Evolutionary conservation across 1,140 invertebrate species (phyloP).

Genomic region (Zophobas morio): DNA sequence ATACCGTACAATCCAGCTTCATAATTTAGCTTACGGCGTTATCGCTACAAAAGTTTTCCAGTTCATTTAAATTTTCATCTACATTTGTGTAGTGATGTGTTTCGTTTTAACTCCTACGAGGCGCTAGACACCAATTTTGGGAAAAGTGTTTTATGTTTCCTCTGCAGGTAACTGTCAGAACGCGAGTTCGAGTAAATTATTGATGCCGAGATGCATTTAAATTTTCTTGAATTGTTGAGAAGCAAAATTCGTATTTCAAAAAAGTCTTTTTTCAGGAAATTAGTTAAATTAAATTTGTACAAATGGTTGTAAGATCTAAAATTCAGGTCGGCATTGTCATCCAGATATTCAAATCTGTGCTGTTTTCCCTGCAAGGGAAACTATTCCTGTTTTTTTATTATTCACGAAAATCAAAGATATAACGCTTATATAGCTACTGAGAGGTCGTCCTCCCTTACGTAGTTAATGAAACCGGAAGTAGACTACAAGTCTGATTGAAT

Average conservation of each 20-base stretch:
- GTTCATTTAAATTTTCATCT: slow-evolving; percentile 4
- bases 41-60: slow-evolving; percentile 2
- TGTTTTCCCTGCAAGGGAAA: no score
- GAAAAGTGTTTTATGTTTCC: background rate
- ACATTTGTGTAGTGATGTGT: background rate
- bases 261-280: no score
- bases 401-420: no score
- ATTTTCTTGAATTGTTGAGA: background rate
- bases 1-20: slow-evolving; percentile 18
- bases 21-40: slow-evolving; percentile 21
- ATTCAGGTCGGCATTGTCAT: no score
- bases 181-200: background rate
- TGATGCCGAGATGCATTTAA: slow-evolving; percentile 1
- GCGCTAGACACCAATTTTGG: background rate
- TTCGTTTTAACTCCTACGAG: background rate
- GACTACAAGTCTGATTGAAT: slow-evolving; percentile 46
- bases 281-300: no score
- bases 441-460: slow-evolving; percentile 25
- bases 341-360: no score
- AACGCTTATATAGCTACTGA: background rate
- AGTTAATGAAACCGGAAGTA: slow-evolving; percentile 40
- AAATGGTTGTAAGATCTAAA: no score
- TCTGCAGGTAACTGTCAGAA: background rate
- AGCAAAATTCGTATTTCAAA: no score
- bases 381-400: no score